Percentiles rank a stretch among this genome's conserved stretches.
Conservation (phyloP, 2,797 vertebrate species). For the Coregonus suidteri region DNA sequence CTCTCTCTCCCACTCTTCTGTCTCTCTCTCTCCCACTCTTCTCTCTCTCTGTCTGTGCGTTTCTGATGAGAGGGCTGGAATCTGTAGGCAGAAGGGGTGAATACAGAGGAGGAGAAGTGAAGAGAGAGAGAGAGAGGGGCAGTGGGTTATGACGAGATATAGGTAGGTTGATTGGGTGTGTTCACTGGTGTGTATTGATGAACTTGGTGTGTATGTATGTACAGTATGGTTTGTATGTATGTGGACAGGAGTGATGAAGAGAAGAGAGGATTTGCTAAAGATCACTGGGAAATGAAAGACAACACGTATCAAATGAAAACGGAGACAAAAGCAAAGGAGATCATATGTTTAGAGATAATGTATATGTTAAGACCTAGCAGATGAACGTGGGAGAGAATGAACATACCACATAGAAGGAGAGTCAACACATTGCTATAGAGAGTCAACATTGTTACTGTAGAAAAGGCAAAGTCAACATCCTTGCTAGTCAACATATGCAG, state of each 20-base stretch:
- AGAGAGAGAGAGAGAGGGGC: background rate
- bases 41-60: conserved; percentile 2
- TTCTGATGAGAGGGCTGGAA: conserved; percentile 7
- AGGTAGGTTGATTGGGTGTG: conserved; percentile 17
- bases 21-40: no score
- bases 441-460: no score
- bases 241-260: conserved; percentile 24
- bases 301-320: conserved; percentile 35
- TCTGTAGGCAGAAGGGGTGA: conserved; percentile 14
- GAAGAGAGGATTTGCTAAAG: conserved; percentile 36
- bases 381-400: no score
- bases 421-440: no score
- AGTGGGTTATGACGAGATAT: background rate
- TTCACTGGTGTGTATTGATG: background rate
- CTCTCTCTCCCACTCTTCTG: no score
- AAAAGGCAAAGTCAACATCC: no score
- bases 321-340: conserved; percentile 16
- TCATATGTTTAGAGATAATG: background rate
- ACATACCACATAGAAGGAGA: no score
- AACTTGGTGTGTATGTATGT: background rate
- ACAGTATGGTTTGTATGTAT: no score
- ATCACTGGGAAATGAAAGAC: conserved; percentile 27
- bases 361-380: no score
- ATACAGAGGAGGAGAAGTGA: background rate
- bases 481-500: no score